Conservation (phyloP, 2,797 vertebrate genomes). For the Sorex maritimensis region DNA sequence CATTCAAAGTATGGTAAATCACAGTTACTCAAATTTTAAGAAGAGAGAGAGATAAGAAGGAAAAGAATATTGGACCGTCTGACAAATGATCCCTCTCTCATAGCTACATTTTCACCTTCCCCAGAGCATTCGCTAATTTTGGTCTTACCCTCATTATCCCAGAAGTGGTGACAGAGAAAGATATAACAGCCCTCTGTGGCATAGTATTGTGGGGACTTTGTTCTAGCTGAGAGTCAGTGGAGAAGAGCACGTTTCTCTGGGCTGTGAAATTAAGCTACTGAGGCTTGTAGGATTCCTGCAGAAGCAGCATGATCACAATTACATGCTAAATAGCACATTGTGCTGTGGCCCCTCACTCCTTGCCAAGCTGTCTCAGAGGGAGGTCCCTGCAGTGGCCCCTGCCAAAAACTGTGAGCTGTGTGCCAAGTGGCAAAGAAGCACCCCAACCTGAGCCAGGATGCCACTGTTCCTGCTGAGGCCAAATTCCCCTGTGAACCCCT, state of each 20-base stretch:
- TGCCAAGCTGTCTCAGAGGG: neutral
- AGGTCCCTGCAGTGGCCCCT: neutral
- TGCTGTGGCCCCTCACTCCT: neutral
- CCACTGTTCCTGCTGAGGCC: neutral
- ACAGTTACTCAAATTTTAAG: no score
- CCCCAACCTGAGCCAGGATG: neutral
- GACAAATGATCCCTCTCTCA: rapidly evolving
- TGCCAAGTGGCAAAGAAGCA: neutral
- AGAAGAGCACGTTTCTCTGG: neutral
- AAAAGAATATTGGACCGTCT: neutral
- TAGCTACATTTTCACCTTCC: neutral
- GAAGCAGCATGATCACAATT: neutral
- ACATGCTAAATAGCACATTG: neutral
- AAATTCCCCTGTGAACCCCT: rapidly evolving
- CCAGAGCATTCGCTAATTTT: rapidly evolving
- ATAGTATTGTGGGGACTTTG: neutral
- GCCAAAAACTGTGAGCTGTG: rapidly evolving
- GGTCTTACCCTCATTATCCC: neutral
- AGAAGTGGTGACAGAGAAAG: neutral
- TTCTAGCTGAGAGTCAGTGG: neutral
- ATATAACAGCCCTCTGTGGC: neutral
- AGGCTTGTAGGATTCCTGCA: neutral
- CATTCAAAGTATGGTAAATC: no score
- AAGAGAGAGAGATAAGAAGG: no score
- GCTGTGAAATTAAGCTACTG: neutral